phyloP scores from a whole-genome alignment of 30 jellyfish, hydroid and myxozoan genomes.

The Aurelia coerulea region DNA sequence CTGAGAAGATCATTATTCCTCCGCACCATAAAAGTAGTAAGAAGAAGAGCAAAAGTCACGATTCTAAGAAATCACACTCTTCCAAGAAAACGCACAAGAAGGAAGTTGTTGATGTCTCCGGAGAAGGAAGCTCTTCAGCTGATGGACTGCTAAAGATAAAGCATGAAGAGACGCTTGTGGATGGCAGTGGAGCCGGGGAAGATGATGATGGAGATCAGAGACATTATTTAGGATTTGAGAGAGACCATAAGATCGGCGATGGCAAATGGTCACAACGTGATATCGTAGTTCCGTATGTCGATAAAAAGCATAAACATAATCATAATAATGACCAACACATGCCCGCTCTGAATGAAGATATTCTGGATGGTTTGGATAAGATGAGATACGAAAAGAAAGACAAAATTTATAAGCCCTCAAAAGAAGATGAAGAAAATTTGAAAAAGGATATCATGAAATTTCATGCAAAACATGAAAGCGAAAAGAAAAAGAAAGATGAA shows the following conservation, averaged over 20 bases:
- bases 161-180: background rate
- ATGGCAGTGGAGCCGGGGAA: conserved; percentile 43
- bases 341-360: conserved; percentile 60
- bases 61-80: background rate
- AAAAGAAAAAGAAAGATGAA: background rate
- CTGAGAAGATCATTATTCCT: conserved; percentile 44
- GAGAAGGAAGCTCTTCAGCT: conserved; percentile 40
- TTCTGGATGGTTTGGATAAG: conserved; percentile 24
- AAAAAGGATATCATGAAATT: conserved; percentile 8
- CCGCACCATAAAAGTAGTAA: background rate
- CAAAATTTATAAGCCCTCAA: conserved; percentile 25
- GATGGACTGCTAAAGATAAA: background rate
- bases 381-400: conserved; percentile 47
- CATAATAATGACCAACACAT: conserved; percentile 13
- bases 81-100: background rate
- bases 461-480: background rate
- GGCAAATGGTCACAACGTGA: conserved; percentile 55
- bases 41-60: conserved; percentile 8
- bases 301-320: conserved; percentile 18
- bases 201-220: conserved; percentile 40
- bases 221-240: conserved; percentile 23
- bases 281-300: conserved; percentile 49
- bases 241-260: conserved; percentile 42
- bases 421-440: conserved; percentile 17
- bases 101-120: background rate